Base-by-base conservation (phyloP, 2,797 vertebrate genomes). In the Fistularia tabacaria region DNA sequence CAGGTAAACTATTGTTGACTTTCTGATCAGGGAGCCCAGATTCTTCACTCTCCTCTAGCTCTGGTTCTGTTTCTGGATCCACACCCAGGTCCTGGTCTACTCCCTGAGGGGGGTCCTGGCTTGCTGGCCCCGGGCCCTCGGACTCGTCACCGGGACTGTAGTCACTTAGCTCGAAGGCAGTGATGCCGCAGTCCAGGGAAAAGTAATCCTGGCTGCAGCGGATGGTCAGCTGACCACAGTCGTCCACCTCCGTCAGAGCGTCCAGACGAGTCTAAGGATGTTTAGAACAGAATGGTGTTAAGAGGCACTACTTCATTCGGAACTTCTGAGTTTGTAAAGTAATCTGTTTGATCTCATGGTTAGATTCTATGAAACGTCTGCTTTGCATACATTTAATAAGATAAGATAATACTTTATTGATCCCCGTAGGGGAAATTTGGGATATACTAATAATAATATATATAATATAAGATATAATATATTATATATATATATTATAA, bases 191-290 rank as follows among this genome's bases (percentile, higher is more conserved):
- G 87, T 99, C 97, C 60, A 99, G 68, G 10, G 97, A 99, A 79
- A 99, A 93, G 80, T 99, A 99, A 82, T 99, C 94, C 74, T 94
- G 94, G 76, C 95, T 97, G 84, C 97, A 99, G 88, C 95, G 95
- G 71, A 98, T 98, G n/a, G 96, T 98, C 85, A 99, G 80, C 82
- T 97, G 94, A 62, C 96, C 96, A 9, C 93, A 94, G 85, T 96
- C 95, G 48, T 99, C 96, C 71, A 95, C 92, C 81, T 98, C 95
- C 0, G 96, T 98, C 82, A 98, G 88, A 63, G 94, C 93, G 71
- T 98, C 94, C 49, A 98, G 91, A 1, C 97, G 94, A 51, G 92
- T 93, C 97, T 99, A 84, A 25, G 25, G 25, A 25, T 25, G 25
- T 25, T 25, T 25, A 25, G 25, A 25, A 25, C 25, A 25, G 25